Evolutionary conservation across 2,113 vertebrate genomes (phyloP), one percentile per base, ranked within the genome.

Genomic region (Alectura lathami): DNA sequence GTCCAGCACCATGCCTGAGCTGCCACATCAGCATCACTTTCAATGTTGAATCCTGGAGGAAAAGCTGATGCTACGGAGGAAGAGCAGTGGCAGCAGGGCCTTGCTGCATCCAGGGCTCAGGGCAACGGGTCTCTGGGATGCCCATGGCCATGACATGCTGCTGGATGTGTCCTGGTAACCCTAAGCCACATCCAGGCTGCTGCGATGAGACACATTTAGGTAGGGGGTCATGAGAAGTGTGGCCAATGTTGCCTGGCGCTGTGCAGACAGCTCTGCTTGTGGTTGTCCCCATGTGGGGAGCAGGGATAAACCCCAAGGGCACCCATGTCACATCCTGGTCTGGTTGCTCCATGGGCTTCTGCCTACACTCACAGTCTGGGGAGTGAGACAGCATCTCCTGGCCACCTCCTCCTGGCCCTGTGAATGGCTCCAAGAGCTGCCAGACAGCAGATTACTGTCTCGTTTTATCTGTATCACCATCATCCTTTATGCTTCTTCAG

Each of bases 321-420:
- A 64, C 29, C 40, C 0, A 0, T 66, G 60, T 54, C 50, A 11
- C 45, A 34, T 11, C 20, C 36, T 62, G 86, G 45, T 26, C 40
- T 14, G 24, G 26, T 6, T 43, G 48, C 29, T 88, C 26, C 48
- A 9, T 8, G 36, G 13, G 16, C 13, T 70, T 22, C 70, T n/a
- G 17, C 40, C 20, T 17, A 14, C 13, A 53, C 36, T 53, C 62
- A 36, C 30, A 20, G 14, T 14, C 56, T 4, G 3, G n/a, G 57
- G 16, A 34, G 22, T 3, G 47, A 73, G n/a, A 40, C 7, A 0
- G 0, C 3, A 2, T 1, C 11, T 7, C 27, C 30, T 59, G 75
- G 21, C 47, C 24, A 11, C 29, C 23, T 43, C 47, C 20, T 76
- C 23, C 17, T 45, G 50, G n/a, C 30, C 15, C 62, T 67, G 34